phyloP scores from a whole-genome alignment of 2,888 invertebrate species.

The Polietes domitor region DNA sequence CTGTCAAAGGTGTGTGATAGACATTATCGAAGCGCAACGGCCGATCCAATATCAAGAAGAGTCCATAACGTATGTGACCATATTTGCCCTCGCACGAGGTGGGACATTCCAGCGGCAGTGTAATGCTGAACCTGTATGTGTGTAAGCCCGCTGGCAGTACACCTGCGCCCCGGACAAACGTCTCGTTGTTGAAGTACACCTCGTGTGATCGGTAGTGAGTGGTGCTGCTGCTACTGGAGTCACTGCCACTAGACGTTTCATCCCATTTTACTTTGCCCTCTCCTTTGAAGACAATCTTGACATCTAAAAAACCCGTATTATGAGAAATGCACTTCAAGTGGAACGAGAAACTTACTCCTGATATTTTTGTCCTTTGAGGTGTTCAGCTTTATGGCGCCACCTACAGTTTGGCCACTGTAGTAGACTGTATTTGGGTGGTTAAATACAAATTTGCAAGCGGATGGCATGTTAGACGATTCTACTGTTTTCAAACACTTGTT shows the following conservation, averaged over 20 bases:
- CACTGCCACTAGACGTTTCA: slow-evolving; percentile 43
- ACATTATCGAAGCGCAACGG: slow-evolving; percentile 86
- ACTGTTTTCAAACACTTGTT: no score
- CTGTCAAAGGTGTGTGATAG: slow-evolving; percentile 83
- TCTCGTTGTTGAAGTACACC: slow-evolving; percentile 66
- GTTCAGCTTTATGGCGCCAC: slow-evolving; percentile 66
- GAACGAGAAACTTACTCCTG: slow-evolving; percentile 51
- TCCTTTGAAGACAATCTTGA: slow-evolving; percentile 70
- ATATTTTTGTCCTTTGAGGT: slow-evolving; percentile 61
- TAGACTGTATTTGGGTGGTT: slow-evolving; percentile 72
- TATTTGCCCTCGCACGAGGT: slow-evolving; percentile 84
- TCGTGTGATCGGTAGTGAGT: slow-evolving; percentile 64
- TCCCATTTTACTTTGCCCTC: slow-evolving; percentile 70
- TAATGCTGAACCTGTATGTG: slow-evolving; percentile 70
- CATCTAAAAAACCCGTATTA: slow-evolving; percentile 56
- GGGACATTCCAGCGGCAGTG: slow-evolving; percentile 69
- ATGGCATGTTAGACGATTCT: no score
- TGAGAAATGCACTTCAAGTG: background rate
- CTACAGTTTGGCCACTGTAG: slow-evolving; percentile 74
- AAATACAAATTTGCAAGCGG: slow-evolving; percentile 66
- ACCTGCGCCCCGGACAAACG: slow-evolving; percentile 60
- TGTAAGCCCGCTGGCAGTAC: slow-evolving; percentile 67
- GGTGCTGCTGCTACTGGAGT: slow-evolving; percentile 54
- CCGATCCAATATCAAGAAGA: slow-evolving; percentile 88
- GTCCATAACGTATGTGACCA: slow-evolving; percentile 88